These are phyloP conservation scores for Nemoura dubitans DNA, from an alignment of 2,888 invertebrate species.

Conservation along the genomic window DNA sequence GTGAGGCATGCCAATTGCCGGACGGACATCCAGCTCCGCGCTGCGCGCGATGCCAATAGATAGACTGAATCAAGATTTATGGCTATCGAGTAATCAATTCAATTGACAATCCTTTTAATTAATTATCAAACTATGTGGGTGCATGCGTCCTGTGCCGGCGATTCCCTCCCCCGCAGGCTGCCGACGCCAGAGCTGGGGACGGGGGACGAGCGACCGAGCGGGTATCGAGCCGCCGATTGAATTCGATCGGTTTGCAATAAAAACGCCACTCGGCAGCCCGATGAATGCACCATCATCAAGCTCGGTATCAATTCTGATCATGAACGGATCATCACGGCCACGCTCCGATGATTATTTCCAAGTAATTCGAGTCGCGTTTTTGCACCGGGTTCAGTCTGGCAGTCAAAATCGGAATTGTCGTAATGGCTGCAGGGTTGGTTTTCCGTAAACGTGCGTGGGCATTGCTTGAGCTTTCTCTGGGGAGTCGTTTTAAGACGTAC, in stretches of 20 bases:
- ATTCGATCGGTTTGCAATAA: constrained; percentile 13
- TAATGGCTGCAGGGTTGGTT: constrained; percentile 30
- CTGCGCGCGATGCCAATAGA: constrained; percentile 34
- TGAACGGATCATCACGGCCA: constrained; percentile 36
- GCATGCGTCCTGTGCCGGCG: constrained; percentile 21
- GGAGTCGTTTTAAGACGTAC: neutral
- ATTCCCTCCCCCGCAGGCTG: neutral
- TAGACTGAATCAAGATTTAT: constrained; percentile 41
- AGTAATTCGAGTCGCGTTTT: constrained; percentile 34
- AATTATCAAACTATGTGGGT: constrained; percentile 40
- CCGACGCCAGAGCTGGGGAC: constrained; percentile 2
- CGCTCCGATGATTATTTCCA: constrained; percentile 38
- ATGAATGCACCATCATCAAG: constrained; percentile 20
- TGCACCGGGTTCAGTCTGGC: constrained; percentile 9
- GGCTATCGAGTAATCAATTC: constrained; percentile 34
- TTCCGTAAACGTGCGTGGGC: constrained; percentile 38
- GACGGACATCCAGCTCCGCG: neutral
- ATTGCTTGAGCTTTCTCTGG: constrained; percentile 9
- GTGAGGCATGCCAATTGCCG: neutral
- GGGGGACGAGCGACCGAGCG: neutral
- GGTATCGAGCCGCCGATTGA: constrained; percentile 17
- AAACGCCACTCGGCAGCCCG: neutral
- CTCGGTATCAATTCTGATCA: constrained; percentile 39
- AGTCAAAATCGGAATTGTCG: constrained; percentile 15
- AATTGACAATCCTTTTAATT: constrained; percentile 42